Percentiles rank a stretch among this genome's conserved stretches.
phyloP scores from a whole-genome alignment of 2,797 vertebrate species.

The Masticophis lateralis region DNA sequence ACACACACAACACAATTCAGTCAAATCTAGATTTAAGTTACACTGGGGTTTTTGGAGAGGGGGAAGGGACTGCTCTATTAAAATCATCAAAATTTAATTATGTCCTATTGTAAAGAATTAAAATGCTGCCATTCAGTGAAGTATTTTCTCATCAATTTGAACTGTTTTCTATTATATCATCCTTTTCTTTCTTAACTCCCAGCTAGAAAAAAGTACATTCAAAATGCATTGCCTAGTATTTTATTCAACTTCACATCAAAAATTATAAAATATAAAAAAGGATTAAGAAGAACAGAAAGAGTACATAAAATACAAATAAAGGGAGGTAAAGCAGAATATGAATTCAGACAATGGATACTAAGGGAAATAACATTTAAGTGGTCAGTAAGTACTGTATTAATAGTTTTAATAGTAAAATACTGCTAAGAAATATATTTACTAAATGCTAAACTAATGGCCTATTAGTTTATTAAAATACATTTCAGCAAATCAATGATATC shows the following conservation, averaged over 20 bases:
- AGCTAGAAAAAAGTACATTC: neutral
- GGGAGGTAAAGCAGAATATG: neutral
- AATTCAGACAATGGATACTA: neutral
- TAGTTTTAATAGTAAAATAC: neutral
- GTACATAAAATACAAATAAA: neutral
- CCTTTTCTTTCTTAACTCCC: neutral
- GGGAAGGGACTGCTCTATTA: neutral
- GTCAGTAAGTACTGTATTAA: neutral
- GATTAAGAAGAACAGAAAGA: neutral
- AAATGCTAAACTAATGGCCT: neutral
- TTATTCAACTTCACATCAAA: neutral
- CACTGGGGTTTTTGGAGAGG: fast-evolving
- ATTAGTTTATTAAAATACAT: neutral
- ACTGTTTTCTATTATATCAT: neutral
- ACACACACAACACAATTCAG: neutral
- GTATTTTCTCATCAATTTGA: neutral
- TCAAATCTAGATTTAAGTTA: neutral
- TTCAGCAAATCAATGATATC: neutral
- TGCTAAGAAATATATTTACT: neutral
- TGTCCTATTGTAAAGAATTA: neutral
- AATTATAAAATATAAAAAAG: neutral
- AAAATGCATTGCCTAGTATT: neutral
- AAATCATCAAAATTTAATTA: neutral
- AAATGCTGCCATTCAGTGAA: neutral
- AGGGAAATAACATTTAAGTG: neutral